Percentiles rank a stretch among this genome's conserved stretches.
Evolutionary conservation across 1,140 invertebrate genomes (phyloP).

Genomic region (Hyles euphorbiae): DNA sequence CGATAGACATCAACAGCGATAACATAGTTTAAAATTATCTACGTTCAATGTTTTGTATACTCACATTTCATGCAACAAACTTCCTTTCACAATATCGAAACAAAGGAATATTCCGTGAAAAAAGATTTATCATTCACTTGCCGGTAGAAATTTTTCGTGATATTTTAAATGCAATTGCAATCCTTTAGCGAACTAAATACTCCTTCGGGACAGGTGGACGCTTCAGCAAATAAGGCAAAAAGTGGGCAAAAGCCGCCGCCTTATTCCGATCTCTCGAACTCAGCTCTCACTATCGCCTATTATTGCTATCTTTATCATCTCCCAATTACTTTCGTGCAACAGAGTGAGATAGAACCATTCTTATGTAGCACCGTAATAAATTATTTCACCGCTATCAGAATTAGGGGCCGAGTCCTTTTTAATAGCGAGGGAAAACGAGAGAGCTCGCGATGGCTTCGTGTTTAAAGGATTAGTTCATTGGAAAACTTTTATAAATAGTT

Average conservation of each 20-base stretch:
- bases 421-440: slow-evolving; percentile 1
- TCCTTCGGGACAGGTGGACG: slow-evolving; percentile 5
- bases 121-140: neutral
- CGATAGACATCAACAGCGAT: too few relatives aligned
- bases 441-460: slow-evolving; percentile 3
- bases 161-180: slow-evolving; percentile 5
- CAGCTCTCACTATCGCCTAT: too few relatives aligned
- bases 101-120: too few relatives aligned
- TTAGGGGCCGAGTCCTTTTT: neutral
- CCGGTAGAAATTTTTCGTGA: neutral
- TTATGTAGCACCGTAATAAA: too few relatives aligned
- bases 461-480: slow-evolving; percentile 6
- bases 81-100: too few relatives aligned
- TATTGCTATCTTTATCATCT: too few relatives aligned
- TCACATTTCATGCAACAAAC: too few relatives aligned
- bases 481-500: slow-evolving; percentile 1
- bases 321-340: too few relatives aligned
- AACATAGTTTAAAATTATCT: too few relatives aligned
- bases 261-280: too few relatives aligned
- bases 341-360: too few relatives aligned
- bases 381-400: neutral
- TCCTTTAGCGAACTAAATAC: slow-evolving; percentile 2
- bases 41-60: too few relatives aligned
- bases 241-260: neutral
- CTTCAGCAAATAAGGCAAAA: slow-evolving; percentile 8